A percentile compares a stretch with the other conserved stretches of the same genome.
Conservation (phyloP, 2,797 vertebrate species). For the Epinephelus coioides region DNA sequence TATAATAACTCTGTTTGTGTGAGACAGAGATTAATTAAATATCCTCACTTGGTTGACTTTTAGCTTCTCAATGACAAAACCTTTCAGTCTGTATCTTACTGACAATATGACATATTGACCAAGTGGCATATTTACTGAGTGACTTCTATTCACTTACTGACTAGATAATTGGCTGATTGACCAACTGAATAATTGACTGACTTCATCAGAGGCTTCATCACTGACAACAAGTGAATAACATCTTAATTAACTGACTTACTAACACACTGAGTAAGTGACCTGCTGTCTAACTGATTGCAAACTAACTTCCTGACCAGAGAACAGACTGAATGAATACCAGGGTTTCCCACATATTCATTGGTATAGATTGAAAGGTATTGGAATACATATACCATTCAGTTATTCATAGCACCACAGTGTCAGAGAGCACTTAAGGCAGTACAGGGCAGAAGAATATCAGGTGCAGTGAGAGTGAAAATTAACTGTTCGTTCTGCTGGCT, state of each 20-base stretch:
- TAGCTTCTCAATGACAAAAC: neutral
- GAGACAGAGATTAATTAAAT: neutral
- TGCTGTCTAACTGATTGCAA: neutral
- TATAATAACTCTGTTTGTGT: slow-evolving; percentile 20
- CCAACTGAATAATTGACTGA: slow-evolving; percentile 3
- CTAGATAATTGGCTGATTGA: neutral
- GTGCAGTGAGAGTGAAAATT: too few relatives aligned
- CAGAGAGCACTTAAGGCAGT: too few relatives aligned
- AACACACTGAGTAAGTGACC: neutral
- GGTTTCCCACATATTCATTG: too few relatives aligned
- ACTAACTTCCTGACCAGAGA: too few relatives aligned
- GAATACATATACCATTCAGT: too few relatives aligned
- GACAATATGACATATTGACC: slow-evolving; percentile 4
- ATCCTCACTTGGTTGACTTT: neutral
- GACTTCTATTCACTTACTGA: neutral
- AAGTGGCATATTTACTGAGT: neutral
- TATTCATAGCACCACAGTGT: too few relatives aligned
- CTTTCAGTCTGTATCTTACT: too few relatives aligned
- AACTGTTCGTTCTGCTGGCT: too few relatives aligned
- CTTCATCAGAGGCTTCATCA: neutral
- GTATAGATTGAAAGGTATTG: too few relatives aligned
- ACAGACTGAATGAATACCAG: too few relatives aligned
- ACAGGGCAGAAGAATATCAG: too few relatives aligned
- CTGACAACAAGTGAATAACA: neutral
- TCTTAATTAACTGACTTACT: neutral